phyloP scores from a whole-genome alignment of 2,888 invertebrate species.

The Orthosia cruda region DNA sequence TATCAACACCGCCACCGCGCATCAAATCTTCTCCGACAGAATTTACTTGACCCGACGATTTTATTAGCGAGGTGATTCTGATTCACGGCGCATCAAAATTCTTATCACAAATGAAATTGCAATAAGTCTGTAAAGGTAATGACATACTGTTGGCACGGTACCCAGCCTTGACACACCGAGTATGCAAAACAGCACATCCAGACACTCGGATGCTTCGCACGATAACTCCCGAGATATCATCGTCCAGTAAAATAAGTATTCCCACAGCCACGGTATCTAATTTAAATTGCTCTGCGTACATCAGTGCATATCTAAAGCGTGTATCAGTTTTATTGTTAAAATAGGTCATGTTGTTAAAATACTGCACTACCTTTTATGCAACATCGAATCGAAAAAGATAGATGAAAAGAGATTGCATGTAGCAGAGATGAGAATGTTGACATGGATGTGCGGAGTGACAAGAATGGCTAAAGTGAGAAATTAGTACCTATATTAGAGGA shows the following conservation, averaged over 20 bases:
- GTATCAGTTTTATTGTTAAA: conserved; percentile 71
- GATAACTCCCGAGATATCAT: conserved; percentile 68
- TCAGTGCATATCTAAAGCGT: conserved; percentile 72
- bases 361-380: conserved; percentile 10
- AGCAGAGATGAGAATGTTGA: no score
- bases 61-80: conserved; percentile 21
- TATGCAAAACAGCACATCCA: conserved; percentile 60
- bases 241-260: conserved; percentile 68
- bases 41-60: conserved; percentile 15
- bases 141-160: conserved; percentile 55
- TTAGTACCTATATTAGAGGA: no score
- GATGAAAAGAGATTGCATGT: no score
- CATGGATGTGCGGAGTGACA: no score
- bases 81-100: conserved; percentile 50
- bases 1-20: conserved; percentile 26
- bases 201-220: conserved; percentile 55
- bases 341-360: conserved; percentile 54
- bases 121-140: conserved; percentile 56
- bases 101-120: conserved; percentile 55
- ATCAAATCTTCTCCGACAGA: conserved; percentile 18
- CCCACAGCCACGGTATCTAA: conserved; percentile 68
- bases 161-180: conserved; percentile 68
- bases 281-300: conserved; percentile 73
- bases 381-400: no score
- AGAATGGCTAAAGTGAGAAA: no score